Evolutionary conservation across 2,797 vertebrate species (phyloP).

Genomic region (Netta rufina): DNA sequence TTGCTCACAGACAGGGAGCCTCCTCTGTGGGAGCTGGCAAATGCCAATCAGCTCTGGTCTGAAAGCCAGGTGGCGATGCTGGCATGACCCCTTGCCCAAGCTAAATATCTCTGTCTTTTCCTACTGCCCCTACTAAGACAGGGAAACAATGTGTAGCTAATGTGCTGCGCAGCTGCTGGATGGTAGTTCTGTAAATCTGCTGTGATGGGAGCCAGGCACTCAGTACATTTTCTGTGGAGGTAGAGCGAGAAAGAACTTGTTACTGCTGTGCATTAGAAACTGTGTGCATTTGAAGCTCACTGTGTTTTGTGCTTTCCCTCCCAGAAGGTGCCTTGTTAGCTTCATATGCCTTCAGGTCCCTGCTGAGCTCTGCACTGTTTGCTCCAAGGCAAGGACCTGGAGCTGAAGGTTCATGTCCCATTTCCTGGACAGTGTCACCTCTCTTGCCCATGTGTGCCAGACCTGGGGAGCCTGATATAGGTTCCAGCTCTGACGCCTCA

Average conservation of each 20-base stretch:
- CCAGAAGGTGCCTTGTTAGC: neutral
- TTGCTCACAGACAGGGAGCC: neutral
- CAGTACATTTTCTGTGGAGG: accelerated
- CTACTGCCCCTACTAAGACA: accelerated
- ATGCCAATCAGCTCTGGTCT: neutral
- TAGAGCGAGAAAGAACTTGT: accelerated
- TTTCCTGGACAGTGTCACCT: neutral
- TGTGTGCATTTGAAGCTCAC: accelerated
- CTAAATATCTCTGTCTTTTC: neutral
- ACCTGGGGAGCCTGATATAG: too few species aligned
- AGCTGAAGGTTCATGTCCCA: accelerated
- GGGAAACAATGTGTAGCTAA: accelerated
- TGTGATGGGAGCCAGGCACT: neutral
- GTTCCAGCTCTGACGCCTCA: neutral
- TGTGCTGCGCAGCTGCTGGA: neutral
- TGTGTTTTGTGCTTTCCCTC: accelerated
- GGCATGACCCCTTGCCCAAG: accelerated
- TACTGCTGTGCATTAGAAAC: neutral
- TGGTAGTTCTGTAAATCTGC: accelerated
- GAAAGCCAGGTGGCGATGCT: neutral
- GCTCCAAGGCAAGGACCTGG: neutral
- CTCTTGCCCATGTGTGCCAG: neutral
- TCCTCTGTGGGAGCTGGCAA: constrained; percentile 3
- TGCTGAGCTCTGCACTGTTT: accelerated
- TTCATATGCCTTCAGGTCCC: neutral